Conservation (phyloP, 37 sponge, comb jelly and placozoan species). For the Axinella damicornis region DNA sequence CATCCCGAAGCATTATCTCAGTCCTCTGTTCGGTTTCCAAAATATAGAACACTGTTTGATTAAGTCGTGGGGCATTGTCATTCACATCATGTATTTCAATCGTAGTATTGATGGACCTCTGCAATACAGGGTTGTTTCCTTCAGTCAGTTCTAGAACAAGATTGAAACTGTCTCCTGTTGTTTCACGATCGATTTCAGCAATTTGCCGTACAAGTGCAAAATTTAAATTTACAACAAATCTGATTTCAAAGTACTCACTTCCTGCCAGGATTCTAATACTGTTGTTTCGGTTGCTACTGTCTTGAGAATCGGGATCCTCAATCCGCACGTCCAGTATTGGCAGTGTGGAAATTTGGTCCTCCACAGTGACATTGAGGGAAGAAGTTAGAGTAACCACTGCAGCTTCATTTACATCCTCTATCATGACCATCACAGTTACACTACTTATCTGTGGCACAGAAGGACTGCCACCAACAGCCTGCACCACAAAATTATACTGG, state of each 20-base stretch:
- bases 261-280: neutral
- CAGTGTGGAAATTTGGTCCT: neutral
- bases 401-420: constrained; percentile 32
- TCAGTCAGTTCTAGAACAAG: neutral
- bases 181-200: constrained; percentile 4
- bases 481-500: neutral
- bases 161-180: neutral
- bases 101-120: neutral
- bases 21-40: neutral
- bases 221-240: no score
- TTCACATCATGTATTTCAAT: constrained; percentile 19
- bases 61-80: constrained; percentile 40
- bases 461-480: neutral
- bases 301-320: neutral
- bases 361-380: neutral
- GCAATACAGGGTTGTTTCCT: constrained; percentile 11
- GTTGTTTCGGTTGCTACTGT: neutral
- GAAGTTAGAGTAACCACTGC: neutral
- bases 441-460: neutral
- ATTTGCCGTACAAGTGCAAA: neutral
- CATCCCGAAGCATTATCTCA: neutral
- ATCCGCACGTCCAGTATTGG: neutral
- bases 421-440: neutral
- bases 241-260: neutral
- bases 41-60: neutral